Evolutionary conservation across 2,888 invertebrate genomes (phyloP).

Genomic region (Podotricha telesiphe): DNA sequence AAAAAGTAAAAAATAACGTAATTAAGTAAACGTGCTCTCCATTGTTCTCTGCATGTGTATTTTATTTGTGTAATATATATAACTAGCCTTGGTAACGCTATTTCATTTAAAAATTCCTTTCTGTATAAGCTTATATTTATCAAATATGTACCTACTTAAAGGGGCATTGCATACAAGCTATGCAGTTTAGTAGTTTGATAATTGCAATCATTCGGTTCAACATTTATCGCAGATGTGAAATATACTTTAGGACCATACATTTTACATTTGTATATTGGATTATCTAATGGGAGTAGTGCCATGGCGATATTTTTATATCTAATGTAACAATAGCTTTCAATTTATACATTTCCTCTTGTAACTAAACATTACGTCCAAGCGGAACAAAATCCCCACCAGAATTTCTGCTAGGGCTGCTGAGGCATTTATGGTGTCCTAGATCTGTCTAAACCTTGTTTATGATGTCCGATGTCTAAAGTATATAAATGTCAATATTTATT

Average conservation of each 20-base stretch:
- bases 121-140: neutral
- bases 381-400: constrained; percentile 4
- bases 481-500: neutral
- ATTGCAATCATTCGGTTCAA: neutral
- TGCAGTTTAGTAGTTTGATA: neutral
- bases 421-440: neutral
- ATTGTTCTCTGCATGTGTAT: constrained; percentile 46
- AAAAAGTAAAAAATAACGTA: constrained; percentile 72
- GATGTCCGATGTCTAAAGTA: neutral
- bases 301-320: no score
- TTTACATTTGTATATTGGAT: no score
- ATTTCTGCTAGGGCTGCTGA: neutral
- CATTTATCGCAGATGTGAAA: no score
- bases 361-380: neutral
- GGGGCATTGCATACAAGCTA: neutral
- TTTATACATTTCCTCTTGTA: neutral
- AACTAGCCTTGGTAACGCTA: constrained; percentile 23
- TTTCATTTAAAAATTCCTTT: constrained; percentile 24
- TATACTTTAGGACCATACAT: no score
- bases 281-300: no score
- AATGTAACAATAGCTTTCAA: neutral
- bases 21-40: constrained; percentile 61
- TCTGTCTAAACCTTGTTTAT: neutral
- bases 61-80: constrained; percentile 27
- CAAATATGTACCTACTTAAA: neutral